Percentiles rank a stretch among this genome's conserved stretches.
phyloP scores from a whole-genome alignment of 30 jellyfish, hydroid and myxozoan species.

The Aurelia coerulea region DNA sequence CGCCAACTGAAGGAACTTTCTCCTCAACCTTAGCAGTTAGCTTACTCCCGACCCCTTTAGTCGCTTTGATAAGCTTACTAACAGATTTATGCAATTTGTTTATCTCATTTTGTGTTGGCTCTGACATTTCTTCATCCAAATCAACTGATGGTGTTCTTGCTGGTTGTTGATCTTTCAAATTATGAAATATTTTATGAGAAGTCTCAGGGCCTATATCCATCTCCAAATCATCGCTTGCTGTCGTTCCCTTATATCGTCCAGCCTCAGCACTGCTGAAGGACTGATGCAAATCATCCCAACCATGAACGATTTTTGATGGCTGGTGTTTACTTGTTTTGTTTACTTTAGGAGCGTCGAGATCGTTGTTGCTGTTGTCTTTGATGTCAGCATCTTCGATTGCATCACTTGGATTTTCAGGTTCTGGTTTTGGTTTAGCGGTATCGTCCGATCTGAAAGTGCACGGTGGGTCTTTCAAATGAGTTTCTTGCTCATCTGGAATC shows the following conservation, averaged over 20 bases:
- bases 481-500: constrained; percentile 23
- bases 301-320: constrained; percentile 32
- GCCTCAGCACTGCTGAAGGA: constrained; percentile 31
- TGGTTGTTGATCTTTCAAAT: constrained; percentile 25
- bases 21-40: neutral
- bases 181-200: constrained; percentile 43
- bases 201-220: constrained; percentile 50
- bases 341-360: too few relatives aligned
- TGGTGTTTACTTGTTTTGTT: neutral
- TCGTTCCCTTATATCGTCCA: constrained; percentile 30
- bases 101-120: constrained; percentile 39
- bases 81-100: constrained; percentile 44
- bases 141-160: constrained; percentile 17
- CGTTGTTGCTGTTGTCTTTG: too few relatives aligned
- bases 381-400: constrained; percentile 7
- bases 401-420: constrained; percentile 12
- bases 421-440: neutral
- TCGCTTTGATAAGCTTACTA: constrained; percentile 38
- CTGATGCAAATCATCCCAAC: constrained; percentile 32
- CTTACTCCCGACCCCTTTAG: constrained; percentile 23
- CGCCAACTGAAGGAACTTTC: neutral
- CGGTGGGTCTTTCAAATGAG: constrained; percentile 77
- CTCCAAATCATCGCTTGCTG: constrained; percentile 12
- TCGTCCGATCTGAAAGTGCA: constrained; percentile 32
- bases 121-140: constrained; percentile 33